Base-by-base conservation (phyloP, 2,113 vertebrate genomes). In the Sylvia atricapilla region DNA sequence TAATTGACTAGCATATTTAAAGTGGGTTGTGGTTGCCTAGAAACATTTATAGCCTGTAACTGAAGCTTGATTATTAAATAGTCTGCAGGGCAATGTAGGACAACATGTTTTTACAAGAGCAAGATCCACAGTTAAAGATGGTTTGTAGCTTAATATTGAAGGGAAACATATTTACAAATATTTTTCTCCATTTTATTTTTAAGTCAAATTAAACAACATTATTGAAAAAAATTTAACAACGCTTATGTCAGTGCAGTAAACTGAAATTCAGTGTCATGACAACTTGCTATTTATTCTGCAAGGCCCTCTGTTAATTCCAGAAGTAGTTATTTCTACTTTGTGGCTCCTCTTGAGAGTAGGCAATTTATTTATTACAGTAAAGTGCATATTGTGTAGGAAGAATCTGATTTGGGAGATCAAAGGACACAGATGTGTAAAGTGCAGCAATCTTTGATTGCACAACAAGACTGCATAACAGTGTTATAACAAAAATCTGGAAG, bases 1-100 rank as follows among this genome's bases (percentile, higher is more conserved):
- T 95, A 95, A 96, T 81, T 94, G 93, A 79, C 56, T 91, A 64
- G 33, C 53, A 86, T 73, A 58, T 89, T 93, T 92, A 87, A 92
- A 95, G 81, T 73, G 74, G 79, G 33, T 83, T 96, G 67, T 82
- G 73, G 46, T 97, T 95, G 77, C 63, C 94, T 90, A 79, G 92
- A 80, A 96, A 93, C 78, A 90, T 93, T 95, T 87, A 86, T 43
- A 88, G 55, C 64, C 63, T 89, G 87, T 73, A 81, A 91, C 53
- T 39, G 60, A 77, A 92, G 52, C 53, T 67, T 79, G 63, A 60
- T 92, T 92, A 91, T 75, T 90, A 58, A 94, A 79, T 53, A 86
- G 63, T 89, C 69, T 75, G 33, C 41, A 81, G 69, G 52, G 44
- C 53, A 95, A 67, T 75, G 73, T 39, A 82, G 41, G 35, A 94